These are phyloP conservation scores for Clamator glandarius DNA, from an alignment of 2,797 vertebrate genomes.

Conservation along the genomic window DNA sequence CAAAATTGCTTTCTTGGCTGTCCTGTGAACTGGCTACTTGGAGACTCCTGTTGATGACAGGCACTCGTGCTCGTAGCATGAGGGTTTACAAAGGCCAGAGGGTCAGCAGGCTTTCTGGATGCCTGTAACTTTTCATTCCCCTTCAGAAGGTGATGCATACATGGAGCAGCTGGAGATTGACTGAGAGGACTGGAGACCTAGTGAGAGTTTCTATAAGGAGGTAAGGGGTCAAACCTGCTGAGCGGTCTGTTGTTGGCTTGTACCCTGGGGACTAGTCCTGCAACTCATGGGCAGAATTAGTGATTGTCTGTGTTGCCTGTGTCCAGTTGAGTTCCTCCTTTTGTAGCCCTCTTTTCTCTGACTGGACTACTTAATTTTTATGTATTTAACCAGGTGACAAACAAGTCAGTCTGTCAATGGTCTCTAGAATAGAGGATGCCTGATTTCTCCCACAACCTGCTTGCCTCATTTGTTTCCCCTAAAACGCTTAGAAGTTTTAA, in stretches of 20 bases:
- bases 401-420: not conserved
- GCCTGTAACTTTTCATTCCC: not conserved
- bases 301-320: not conserved
- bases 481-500: not conserved
- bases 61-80: not conserved
- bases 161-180: not conserved
- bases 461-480: not conserved
- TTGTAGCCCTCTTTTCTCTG: not conserved
- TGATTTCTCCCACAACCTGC: not conserved
- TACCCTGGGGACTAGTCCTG: not conserved
- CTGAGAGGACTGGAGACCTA: not conserved
- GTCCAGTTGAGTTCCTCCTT: not conserved
- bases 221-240: not conserved
- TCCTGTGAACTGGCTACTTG: rapidly evolving
- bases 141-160: not conserved
- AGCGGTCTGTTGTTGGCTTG: not conserved
- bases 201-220: not conserved
- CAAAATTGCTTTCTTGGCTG: not conserved
- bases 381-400: not conserved
- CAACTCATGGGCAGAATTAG: not conserved
- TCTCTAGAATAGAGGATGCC: not conserved
- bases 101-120: not conserved
- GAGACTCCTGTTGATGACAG: not conserved
- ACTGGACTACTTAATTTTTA: not conserved
- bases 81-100: not conserved